A percentile compares a stretch with the other conserved stretches of the same genome.
These are phyloP conservation scores for Himantopus leucocephalus DNA, from an alignment of 2,113 vertebrate genomes.

Conservation along the genomic window DNA sequence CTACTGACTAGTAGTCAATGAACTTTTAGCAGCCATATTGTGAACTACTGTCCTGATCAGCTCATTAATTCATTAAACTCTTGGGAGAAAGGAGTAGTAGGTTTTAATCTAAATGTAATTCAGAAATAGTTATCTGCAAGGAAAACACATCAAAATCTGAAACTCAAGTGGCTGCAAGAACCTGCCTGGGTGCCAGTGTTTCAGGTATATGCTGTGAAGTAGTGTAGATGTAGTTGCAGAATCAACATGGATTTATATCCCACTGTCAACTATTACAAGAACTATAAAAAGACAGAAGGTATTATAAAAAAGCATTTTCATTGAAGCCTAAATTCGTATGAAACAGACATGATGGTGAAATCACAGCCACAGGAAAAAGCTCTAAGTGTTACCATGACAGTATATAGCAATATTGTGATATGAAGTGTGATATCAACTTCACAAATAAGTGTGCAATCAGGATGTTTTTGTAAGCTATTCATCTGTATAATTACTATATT, in stretches of 20 bases:
- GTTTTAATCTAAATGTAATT: not conserved
- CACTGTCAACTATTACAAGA: not conserved
- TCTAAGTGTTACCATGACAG: not conserved
- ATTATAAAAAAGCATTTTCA: not conserved
- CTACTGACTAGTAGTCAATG: not conserved
- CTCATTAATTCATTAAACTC: not conserved
- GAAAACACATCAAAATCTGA: not conserved
- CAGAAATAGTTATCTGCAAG: not conserved
- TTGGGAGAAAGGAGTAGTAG: not conserved
- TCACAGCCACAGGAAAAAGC: not conserved
- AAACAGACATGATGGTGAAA: not conserved
- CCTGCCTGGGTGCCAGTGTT: not conserved
- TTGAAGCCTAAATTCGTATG: not conserved
- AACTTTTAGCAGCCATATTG: not conserved
- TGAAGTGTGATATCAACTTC: not conserved
- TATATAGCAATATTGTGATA: not conserved
- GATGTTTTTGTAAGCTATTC: not conserved
- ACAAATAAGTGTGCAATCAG: not conserved
- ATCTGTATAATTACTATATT: not conserved
- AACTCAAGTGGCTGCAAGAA: not conserved
- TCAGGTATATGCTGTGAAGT: not conserved
- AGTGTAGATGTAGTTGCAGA: not conserved
- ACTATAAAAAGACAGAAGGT: not conserved
- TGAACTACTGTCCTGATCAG: not conserved
- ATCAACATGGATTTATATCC: not conserved